Evolutionary conservation across 2,113 vertebrate genomes (phyloP), one percentile per base, ranked within the genome.

Genomic region (Clarias batrachus): DNA sequence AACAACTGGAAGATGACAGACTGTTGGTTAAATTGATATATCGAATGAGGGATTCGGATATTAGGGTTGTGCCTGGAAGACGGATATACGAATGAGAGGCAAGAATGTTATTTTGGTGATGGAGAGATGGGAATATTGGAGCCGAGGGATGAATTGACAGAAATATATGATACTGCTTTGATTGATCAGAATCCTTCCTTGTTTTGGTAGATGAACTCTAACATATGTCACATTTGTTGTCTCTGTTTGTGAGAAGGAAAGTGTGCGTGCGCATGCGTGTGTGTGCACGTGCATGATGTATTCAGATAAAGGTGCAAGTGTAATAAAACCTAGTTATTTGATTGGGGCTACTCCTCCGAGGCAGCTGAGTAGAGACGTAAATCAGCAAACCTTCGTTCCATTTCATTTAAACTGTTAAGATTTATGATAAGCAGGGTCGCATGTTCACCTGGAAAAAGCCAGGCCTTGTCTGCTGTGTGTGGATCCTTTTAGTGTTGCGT

Each of bases 381-480:
- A 94, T 92, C 92, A 92, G 89, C 89, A 90, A 89, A 90, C 89
- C 91, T 89, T 91, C 88, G 92, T 93, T 92, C 93, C 91, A 92
- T 94, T 94, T 95, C 93, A 94, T 94, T 95, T 94, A 94, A 83
- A 93, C 92, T 93, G 94, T 93, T 94, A 92, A 92, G 94, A 95
- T 95, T 95, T 95, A 95, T 95, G 93, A 90, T 92, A 93, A 93
- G 93, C 91, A 93, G 93, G 93, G 92, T 87, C 91, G 93, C 91
- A 92, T 91, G 90, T 92, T 95, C 95, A 95, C 93, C 94, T 93
- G 71, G 91, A 87, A 48, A 89, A 93, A 91, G 92, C 91, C 89
- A 74, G 77, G 93, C 77, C 76, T 7, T 77, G 33, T 83, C 33
- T 78, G 63, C 21, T 66, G 25, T 8, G 52, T 76, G 17, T 84